Base-by-base conservation (phyloP, 2,797 vertebrate genomes). In the Halcyon smyrnensis region DNA sequence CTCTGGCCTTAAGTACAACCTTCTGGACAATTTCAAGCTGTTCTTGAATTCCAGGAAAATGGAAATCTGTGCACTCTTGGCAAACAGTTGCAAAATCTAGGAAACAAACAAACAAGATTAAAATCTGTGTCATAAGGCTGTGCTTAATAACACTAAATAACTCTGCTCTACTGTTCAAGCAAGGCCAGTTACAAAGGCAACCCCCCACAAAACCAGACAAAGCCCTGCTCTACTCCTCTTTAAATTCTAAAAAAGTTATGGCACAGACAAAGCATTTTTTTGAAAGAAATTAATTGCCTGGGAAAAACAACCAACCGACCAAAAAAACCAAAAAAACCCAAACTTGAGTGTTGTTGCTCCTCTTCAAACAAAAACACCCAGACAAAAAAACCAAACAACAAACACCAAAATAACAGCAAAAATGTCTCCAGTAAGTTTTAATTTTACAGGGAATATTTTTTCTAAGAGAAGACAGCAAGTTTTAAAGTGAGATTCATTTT, bases 41-140 rank as follows among this genome's bases (percentile, higher is more conserved):
- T 95, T 99, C 98, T 91, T 99, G 99, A 96, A 99, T 98, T 62
- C 98, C 98, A 27, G 98, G 98, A 90, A 99, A 99, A 97, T 99
- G 99, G 97, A 99, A 99, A 93, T 99, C 99, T 0, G 99, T 99
- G 88, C 99, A 99, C 96, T 99, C 99, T 96, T 99, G 99, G 51
- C 99, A 99, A 95, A 99, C 99, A 0, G 99, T 99, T 81, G 99
- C 98, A 97, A 99, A 99, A 97, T 99, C 99, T 99, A 91, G 76
- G 51, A 63, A 94, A 94, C 37, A 39, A 37, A 37, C 27, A 81
- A 75, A 15, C 12, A 74, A 57, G 9, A 63, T 51, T 51, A 64
- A 89, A 81, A 84, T 25, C 36, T 11, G 59, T 0, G 0, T 74
- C 71, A 41, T 34, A 77, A 78, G 37, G 27, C 37, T 76, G 23